phyloP scores from a whole-genome alignment of 2,797 vertebrate species.

The Darevskia nairensis region DNA sequence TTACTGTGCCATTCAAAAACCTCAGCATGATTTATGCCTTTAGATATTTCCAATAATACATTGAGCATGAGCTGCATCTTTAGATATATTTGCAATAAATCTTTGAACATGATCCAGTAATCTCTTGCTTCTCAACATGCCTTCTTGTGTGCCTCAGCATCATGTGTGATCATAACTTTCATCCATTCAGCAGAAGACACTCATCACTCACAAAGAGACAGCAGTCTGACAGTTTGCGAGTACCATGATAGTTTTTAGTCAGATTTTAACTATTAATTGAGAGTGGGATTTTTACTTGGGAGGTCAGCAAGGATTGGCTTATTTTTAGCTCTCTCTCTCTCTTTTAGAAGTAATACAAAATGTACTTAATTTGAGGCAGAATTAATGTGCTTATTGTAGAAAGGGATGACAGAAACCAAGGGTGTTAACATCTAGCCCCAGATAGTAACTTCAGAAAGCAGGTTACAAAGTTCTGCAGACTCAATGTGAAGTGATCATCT shows the following conservation, averaged over 20 bases:
- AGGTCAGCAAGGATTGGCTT: neutral
- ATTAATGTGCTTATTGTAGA: neutral
- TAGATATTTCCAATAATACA: conserved; percentile 64
- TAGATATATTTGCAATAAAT: conserved; percentile 63
- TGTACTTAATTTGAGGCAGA: neutral
- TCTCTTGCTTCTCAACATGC: conserved; percentile 51
- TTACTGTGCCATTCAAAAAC: conserved; percentile 61
- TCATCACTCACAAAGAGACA: conserved; percentile 47
- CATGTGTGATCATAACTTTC: conserved; percentile 45
- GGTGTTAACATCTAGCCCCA: neutral
- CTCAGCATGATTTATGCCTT: conserved; percentile 62
- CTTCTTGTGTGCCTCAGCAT: conserved; percentile 50
- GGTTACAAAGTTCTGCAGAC: neutral
- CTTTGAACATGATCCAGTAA: conserved; percentile 63
- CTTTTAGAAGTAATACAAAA: neutral
- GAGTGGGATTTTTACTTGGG: neutral
- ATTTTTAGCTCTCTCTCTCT: neutral
- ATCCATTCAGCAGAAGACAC: conserved; percentile 53
- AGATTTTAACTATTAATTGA: conserved; percentile 32
- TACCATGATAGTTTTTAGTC: conserved; percentile 54
- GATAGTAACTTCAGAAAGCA: neutral
- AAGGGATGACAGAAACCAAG: neutral
- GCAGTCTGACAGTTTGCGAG: neutral
- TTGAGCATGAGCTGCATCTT: conserved; percentile 52
- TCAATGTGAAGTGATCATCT: neutral